Evolutionary conservation across 2,797 vertebrate species (phyloP).

Genomic region (Siniperca undulata): DNA sequence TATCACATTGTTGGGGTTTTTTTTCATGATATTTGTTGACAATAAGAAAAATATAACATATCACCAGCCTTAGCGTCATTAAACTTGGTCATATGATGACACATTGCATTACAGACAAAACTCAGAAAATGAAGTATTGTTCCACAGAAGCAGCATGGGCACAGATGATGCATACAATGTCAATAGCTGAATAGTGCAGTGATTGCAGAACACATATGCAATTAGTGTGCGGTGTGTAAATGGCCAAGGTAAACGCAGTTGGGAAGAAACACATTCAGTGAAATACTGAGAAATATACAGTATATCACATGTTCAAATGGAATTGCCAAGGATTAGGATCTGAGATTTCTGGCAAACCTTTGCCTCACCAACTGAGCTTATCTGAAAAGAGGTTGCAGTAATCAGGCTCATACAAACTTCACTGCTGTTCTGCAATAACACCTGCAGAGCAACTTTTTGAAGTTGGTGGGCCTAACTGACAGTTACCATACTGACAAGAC

Average conservation of each 20-base stretch:
- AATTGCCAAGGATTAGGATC: background rate
- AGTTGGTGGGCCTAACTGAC: constrained; percentile 2
- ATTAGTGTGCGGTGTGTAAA: background rate
- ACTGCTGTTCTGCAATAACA: constrained; percentile 24
- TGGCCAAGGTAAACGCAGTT: background rate
- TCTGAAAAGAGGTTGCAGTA: constrained; percentile 15
- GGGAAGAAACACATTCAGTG: background rate
- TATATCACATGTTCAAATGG: background rate
- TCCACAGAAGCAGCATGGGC: background rate
- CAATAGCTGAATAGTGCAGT: background rate
- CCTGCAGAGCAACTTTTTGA: constrained; percentile 21
- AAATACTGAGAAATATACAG: background rate
- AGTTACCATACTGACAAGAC: constrained; percentile 14
- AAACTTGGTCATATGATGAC: background rate
- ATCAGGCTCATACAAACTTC: constrained; percentile 24
- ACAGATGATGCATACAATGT: background rate
- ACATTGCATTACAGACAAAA: background rate
- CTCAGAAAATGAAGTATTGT: background rate
- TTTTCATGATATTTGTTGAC: background rate
- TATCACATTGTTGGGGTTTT: background rate
- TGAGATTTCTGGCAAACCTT: background rate
- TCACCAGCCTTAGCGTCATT: background rate
- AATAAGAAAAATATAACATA: background rate
- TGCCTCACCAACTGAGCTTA: background rate
- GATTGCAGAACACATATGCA: background rate